Percentiles rank a stretch among this genome's conserved stretches.
Conservation (phyloP, 2,113 vertebrate species). For the Polypterus bichir region DNA sequence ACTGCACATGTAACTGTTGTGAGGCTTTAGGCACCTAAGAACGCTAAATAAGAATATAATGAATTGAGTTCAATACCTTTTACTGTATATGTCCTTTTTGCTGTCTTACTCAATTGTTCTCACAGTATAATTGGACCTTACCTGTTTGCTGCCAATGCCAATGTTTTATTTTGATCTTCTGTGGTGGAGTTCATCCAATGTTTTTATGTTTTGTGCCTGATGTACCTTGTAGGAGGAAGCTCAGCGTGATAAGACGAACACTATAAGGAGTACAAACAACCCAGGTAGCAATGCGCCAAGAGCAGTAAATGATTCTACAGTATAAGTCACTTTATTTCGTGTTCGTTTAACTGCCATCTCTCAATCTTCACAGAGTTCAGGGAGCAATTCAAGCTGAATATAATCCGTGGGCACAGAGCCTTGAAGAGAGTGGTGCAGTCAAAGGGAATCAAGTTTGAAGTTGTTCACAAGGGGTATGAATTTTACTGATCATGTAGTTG, state of each 20-base stretch:
- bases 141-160: too few relatives aligned
- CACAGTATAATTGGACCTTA: too few relatives aligned
- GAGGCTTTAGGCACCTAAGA: too few relatives aligned
- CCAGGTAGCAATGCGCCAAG: conserved; percentile 45
- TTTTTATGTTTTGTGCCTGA: conserved; percentile 1
- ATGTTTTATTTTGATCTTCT: too few relatives aligned
- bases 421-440: conserved; percentile 70
- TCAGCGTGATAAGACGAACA: conserved; percentile 73
- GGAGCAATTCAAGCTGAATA: conserved; percentile 71
- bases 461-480: conserved; percentile 74
- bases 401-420: conserved; percentile 63
- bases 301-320: neutral
- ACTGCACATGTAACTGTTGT: too few relatives aligned
- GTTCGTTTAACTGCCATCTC: neutral
- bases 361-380: conserved; percentile 53
- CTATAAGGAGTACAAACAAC: conserved; percentile 61
- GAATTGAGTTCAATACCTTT: too few relatives aligned
- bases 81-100: too few relatives aligned
- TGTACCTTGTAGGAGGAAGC: conserved; percentile 62
- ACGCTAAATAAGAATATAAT: too few relatives aligned
- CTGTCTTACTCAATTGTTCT: too few relatives aligned
- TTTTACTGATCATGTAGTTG: too few relatives aligned
- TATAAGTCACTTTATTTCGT: neutral
- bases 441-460: conserved; percentile 84
- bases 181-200: neutral